Conservation (phyloP, 2,113 vertebrate genomes). For the Myrmecophaga tridactyla region DNA sequence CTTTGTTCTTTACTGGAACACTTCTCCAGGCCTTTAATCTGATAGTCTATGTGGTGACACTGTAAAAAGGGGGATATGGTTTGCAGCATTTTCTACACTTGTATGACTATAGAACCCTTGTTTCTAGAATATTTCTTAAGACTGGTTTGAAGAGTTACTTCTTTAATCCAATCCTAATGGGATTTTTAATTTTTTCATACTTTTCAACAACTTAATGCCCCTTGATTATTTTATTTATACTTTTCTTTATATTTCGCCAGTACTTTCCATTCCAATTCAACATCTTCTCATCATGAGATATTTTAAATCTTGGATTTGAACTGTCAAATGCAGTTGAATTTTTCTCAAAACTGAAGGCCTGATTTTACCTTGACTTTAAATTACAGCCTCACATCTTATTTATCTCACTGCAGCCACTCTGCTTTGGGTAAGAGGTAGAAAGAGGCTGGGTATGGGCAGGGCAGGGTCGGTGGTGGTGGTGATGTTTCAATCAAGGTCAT, state of each 20-base stretch:
- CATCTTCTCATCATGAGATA: not conserved
- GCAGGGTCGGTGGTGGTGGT: not conserved
- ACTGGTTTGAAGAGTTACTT: not conserved
- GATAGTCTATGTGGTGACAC: not conserved
- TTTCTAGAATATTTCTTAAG: constrained; percentile 11
- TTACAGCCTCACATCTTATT: not conserved
- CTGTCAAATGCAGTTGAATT: not conserved
- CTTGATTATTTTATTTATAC: constrained; percentile 11
- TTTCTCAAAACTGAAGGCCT: not conserved
- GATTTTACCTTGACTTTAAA: not conserved
- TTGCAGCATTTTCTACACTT: not conserved
- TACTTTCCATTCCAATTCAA: not conserved
- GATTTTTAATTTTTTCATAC: not conserved
- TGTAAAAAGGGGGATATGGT: not conserved
- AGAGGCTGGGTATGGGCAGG: not conserved
- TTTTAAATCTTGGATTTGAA: constrained; percentile 30
- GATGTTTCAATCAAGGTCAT: not conserved
- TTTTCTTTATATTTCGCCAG: not conserved
- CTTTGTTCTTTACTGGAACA: not conserved
- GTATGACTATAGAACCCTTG: not conserved
- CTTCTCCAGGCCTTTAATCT: not conserved
- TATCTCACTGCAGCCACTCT: not conserved
- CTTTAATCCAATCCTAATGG: not conserved
- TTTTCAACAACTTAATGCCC: not conserved
- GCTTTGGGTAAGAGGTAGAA: not conserved